Conservation (phyloP, 2,113 vertebrate genomes). For the Rhipidura dahli region DNA sequence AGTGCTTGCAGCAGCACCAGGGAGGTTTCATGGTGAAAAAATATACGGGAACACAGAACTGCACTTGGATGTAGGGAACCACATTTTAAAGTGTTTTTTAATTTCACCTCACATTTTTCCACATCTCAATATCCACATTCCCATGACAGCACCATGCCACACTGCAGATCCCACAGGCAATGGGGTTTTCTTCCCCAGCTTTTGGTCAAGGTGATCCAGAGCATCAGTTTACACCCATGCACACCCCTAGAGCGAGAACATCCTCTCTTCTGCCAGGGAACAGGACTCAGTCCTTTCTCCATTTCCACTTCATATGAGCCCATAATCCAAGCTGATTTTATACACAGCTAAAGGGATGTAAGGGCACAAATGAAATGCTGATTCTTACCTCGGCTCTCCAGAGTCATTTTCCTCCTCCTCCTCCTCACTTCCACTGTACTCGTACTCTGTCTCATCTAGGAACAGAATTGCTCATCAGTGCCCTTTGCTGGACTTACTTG, state of each 20-base stretch:
- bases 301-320: not conserved
- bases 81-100: not conserved
- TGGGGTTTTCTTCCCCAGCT: not conserved
- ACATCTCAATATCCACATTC: not conserved
- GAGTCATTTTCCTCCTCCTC: conserved; percentile 96
- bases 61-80: not conserved
- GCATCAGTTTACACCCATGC: not conserved
- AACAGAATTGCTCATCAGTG: conserved; percentile 62
- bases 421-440: conserved; percentile 98
- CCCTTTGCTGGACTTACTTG: conserved; percentile 21
- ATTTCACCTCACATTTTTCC: not conserved
- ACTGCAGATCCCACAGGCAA: not conserved
- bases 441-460: conserved; percentile 95
- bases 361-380: not conserved
- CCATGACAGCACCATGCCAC: accelerated
- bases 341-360: not conserved
- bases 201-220: not conserved
- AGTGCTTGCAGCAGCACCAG: not conserved
- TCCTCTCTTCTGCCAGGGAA: not conserved
- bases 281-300: not conserved
- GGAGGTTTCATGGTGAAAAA: not conserved
- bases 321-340: not conserved
- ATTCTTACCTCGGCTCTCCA: conserved; percentile 89
- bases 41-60: not conserved
- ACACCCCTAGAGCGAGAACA: not conserved